Conservation (phyloP, 2,113 vertebrate genomes). For the Pipa parva region DNA sequence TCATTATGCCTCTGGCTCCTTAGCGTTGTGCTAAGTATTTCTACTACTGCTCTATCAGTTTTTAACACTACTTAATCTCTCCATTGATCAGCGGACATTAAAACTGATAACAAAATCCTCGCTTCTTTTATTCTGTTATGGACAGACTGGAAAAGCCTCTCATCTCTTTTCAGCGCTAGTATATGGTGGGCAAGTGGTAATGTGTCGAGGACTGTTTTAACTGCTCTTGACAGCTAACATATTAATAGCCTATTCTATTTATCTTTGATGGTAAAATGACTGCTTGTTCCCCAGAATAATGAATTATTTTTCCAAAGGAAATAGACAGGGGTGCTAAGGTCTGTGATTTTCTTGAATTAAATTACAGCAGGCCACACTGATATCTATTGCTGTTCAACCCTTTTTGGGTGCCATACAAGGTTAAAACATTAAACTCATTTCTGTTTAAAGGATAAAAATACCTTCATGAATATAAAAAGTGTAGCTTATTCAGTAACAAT, state of each 20-base stretch:
- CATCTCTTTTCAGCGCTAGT: neutral
- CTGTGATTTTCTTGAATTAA: too few species aligned
- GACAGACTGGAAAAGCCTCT: constrained; percentile 6
- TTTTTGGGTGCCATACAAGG: too few species aligned
- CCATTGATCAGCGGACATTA: constrained; percentile 21
- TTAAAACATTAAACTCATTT: too few species aligned
- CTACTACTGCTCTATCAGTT: neutral
- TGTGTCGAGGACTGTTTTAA: neutral
- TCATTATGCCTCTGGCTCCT: neutral
- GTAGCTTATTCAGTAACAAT: too few species aligned
- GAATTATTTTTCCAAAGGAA: too few species aligned
- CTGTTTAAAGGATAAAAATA: too few species aligned
- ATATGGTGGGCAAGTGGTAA: constrained; percentile 7
- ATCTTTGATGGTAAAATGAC: neutral
- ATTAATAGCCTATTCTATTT: neutral
- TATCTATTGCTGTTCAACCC: too few species aligned
- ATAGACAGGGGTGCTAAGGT: too few species aligned
- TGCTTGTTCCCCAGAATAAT: neutral
- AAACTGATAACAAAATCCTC: neutral
- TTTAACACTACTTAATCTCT: constrained; percentile 31
- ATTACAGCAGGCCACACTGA: too few species aligned
- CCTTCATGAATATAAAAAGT: too few species aligned
- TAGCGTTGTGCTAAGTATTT: constrained; percentile 17
- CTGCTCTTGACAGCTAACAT: neutral
- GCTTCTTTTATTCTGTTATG: constrained; percentile 21